A percentile compares a stretch with the other conserved stretches of the same genome.
These are phyloP conservation scores for Scatophagus argus DNA, from an alignment of 2,113 vertebrate genomes.

Conservation along the genomic window DNA sequence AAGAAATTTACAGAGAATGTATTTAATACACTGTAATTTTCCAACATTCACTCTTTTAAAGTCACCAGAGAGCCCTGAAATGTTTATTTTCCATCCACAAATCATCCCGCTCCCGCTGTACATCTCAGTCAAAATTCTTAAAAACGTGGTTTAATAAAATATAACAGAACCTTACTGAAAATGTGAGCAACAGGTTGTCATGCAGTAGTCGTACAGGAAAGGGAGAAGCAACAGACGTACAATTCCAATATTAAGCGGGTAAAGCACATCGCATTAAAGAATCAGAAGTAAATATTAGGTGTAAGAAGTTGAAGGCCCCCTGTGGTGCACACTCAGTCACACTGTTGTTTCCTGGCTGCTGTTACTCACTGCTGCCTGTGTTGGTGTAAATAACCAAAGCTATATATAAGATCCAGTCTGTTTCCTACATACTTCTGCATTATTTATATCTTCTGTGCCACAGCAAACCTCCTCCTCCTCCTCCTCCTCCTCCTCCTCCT, in stretches of 20 bases:
- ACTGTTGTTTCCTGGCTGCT: slow-evolving; percentile 47
- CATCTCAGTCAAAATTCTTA: background rate
- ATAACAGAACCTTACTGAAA: too few relatives aligned
- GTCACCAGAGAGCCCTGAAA: background rate
- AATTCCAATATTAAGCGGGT: background rate
- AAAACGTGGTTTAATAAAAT: background rate
- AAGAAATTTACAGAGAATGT: background rate
- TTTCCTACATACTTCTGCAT: slow-evolving; percentile 58
- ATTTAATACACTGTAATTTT: background rate
- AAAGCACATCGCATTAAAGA: background rate
- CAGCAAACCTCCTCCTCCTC: slow-evolving; percentile 14
- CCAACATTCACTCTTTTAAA: too few relatives aligned
- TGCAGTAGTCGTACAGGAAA: background rate
- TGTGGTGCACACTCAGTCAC: slow-evolving; percentile 8
- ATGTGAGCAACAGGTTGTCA: background rate
- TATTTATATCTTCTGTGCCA: slow-evolving; percentile 72
- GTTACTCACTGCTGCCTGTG: slow-evolving; percentile 56
- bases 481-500: too few relatives aligned
- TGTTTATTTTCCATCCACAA: background rate
- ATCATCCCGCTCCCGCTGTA: background rate
- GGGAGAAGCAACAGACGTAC: background rate
- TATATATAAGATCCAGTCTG: slow-evolving; percentile 75
- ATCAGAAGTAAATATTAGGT: background rate
- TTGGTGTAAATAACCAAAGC: slow-evolving; percentile 73
- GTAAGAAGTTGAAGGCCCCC: background rate